Base-by-base conservation (phyloP, 2,797 vertebrate genomes). In the Enteromius anoplus region DNA sequence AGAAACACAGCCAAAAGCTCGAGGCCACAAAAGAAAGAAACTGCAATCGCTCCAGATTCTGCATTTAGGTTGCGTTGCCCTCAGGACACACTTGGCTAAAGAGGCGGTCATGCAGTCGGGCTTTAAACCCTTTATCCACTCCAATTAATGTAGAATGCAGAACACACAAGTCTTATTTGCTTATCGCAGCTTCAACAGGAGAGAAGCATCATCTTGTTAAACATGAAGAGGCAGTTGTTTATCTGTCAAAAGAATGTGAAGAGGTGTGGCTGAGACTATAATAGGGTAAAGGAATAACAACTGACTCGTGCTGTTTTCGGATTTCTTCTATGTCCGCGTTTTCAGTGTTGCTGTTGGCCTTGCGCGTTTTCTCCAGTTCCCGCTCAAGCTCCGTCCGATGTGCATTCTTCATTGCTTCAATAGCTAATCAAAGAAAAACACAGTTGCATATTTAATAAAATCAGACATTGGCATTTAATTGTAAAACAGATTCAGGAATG, bases 321-420 rank as follows among this genome's bases (percentile, higher is more conserved):
- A 96, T 94, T 89, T 95, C 95, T 26, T 95, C 94, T 10, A 96
- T 90, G 88, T 96, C 95, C 70, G 94, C 94, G 0, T 95, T 95
- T 89, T 94, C 94, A 0, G 87, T 85, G 86, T 92, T 94, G 92
- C 55, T 93, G 91, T 92, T 93, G 75, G 95, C 84, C 81, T 96
- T 96, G 65, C 95, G 93, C 8, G 92, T 89, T 84, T 92, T 95
- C 69, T 95, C 95, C 89, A 96, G 88, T 89, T 96, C 95, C 86
- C 91, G 93, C 91, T 95, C 95, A 89, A 96, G 88, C 93, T 96
- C 95, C 0, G 89, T 79, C 60, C 95, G 93, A 85, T 96, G 95
- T 66, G 95, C 95, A 4, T 95, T 96, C 82, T 95, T 95, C 95
- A 96, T 95, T 0, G 95, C 95, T 89, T 96, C 95, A 21, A 96